phyloP scores from a whole-genome alignment of 2,797 vertebrate species.

The Phoeniculus purpureus region DNA sequence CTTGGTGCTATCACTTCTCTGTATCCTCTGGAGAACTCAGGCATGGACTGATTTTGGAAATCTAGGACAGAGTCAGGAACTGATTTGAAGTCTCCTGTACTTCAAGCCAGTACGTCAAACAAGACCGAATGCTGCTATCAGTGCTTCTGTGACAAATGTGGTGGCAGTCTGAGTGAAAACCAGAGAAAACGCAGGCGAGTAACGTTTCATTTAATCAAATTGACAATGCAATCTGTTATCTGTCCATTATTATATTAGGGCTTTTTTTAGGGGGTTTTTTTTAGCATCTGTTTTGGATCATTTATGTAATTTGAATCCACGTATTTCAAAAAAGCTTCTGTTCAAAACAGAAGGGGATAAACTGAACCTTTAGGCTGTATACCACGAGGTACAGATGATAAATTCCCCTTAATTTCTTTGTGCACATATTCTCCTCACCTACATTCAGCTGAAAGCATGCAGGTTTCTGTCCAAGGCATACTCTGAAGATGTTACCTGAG shows the following conservation, averaged over 20 bases:
- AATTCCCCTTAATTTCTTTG: background rate
- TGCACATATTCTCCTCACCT: fast-evolving
- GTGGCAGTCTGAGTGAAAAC: background rate
- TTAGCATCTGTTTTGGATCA: background rate
- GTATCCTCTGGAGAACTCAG: background rate
- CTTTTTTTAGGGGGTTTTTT: background rate
- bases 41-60: background rate
- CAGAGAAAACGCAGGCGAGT: background rate
- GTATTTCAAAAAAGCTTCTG: background rate
- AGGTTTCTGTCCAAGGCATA: background rate
- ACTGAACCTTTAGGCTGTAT: background rate
- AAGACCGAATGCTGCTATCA: background rate
- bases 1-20: background rate
- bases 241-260: background rate
- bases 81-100: background rate
- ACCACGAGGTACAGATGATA: background rate
- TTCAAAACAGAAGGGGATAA: background rate
- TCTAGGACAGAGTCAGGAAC: background rate
- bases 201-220: background rate
- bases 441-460: background rate
- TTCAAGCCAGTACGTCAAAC: background rate
- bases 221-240: background rate
- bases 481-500: slow-evolving; percentile 5
- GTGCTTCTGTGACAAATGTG: background rate
- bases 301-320: background rate